Evolutionary conservation across 1,140 invertebrate genomes (phyloP).

Genomic region (Drosophila auraria): DNA sequence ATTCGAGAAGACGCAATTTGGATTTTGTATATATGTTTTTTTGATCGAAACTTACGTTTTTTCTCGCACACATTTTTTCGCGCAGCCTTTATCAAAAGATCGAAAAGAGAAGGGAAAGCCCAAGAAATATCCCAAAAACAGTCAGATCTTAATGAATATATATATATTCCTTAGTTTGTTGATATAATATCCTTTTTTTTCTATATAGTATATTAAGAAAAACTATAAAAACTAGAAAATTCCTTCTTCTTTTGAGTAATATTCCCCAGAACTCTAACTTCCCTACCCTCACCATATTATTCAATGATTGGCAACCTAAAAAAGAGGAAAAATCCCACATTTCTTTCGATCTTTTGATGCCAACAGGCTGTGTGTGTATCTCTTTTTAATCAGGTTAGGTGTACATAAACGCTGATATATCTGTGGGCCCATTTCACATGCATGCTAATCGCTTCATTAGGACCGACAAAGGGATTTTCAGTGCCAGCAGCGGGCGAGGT

Average conservation of each 20-base stretch:
- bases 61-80: constrained; percentile 3
- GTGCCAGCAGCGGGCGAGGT: constrained; percentile 15
- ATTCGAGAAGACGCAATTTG: constrained; percentile 43
- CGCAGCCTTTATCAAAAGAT: background rate
- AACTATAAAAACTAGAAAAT: background rate
- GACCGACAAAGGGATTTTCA: constrained; percentile 28
- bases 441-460: constrained; percentile 82
- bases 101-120: background rate
- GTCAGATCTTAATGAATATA: background rate
- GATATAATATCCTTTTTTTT: too few species aligned
- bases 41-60: constrained; percentile 4
- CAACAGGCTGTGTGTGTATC: constrained; percentile 39
- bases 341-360: constrained; percentile 14
- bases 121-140: background rate
- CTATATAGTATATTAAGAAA: background rate
- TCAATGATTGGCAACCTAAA: background rate
- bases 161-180: background rate
- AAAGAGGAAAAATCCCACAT: background rate
- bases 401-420: constrained; percentile 42
- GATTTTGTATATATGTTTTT: constrained; percentile 20
- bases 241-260: too few species aligned
- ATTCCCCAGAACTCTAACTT: background rate
- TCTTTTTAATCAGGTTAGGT: constrained; percentile 45
- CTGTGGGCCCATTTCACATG: constrained; percentile 50
- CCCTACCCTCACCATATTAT: background rate